Evolutionary conservation across 2,797 vertebrate genomes (phyloP), one percentile per base, ranked within the genome.

Genomic region (Eupleurogrammus muticus): DNA sequence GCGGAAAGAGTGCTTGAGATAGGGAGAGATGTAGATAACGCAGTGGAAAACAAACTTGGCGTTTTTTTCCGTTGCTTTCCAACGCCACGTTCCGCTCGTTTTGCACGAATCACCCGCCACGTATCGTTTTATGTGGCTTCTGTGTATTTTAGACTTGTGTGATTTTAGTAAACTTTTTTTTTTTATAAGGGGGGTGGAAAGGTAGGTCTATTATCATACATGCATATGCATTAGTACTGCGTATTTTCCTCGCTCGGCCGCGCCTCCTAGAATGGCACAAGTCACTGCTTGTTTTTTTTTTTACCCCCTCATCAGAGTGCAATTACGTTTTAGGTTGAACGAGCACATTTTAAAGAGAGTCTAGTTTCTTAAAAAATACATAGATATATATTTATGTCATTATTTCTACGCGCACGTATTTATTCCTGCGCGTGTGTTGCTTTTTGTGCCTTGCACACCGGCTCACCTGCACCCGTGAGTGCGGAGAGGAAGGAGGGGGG

Each of bases 161-260:
- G 0, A 62, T 68, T 75, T 64, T 75, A 42, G 66, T 70, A 66
- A 83, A 75, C 36, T 77, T 70, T 47, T 54, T 85, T 85, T 82
- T 70, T 47, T 54, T 85, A 84, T 82, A 51, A 65, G 66, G 42
- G 54, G 56, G 59, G 71, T 54, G 63, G 8, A 77, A 86, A 80
- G 71, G 70, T 66, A 67, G 73, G 60, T 86, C 79, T 84, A 91
- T 93, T 91, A 90, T 88, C 86, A 90, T 80, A 89, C 86, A 91
- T 93, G 91, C 92, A 93, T 92, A 94, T 93, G 93, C 88, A 93
- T 93, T 83, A 92, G 91, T 87, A 93, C 93, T 95, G 94, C 93
- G 93, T 93, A 92, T 94, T 95, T 94, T 94, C 86, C 81, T 64
- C 59, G 66, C 79, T 86, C 79, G 88, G 88, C 91, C 90, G 91